These are phyloP conservation scores for Pseudopipra pipra DNA, from an alignment of 2,113 vertebrate species.

Conservation along the genomic window DNA sequence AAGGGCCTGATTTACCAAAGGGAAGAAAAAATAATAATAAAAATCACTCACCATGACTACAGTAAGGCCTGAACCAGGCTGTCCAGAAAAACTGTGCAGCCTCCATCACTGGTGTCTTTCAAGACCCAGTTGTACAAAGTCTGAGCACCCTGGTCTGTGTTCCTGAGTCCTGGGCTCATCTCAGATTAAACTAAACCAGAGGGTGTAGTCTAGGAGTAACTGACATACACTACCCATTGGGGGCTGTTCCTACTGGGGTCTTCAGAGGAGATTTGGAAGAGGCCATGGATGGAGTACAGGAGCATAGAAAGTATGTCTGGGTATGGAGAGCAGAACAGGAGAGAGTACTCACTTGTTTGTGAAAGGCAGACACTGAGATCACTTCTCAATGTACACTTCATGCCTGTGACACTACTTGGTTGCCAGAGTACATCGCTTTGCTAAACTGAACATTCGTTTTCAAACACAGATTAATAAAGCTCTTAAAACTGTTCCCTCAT, in stretches of 20 bases:
- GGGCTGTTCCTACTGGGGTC: not conserved
- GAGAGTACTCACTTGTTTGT: not conserved
- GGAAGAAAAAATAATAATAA: not conserved
- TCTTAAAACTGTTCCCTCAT: not conserved
- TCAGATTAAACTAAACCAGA: not conserved
- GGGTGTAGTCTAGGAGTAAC: not conserved
- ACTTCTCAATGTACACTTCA: not conserved
- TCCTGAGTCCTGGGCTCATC: not conserved
- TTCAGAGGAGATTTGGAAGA: not conserved
- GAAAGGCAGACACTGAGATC: not conserved
- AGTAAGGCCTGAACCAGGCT: not conserved
- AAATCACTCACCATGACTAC: not conserved
- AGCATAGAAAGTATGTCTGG: not conserved
- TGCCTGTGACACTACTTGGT: not conserved
- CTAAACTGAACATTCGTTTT: constrained; percentile 35
- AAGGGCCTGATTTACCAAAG: not conserved
- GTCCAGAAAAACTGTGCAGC: not conserved
- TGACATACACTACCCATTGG: not conserved
- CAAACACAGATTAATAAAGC: not conserved
- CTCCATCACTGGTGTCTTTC: not conserved
- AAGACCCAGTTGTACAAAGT: not conserved
- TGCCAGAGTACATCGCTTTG: not conserved
- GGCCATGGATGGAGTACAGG: no score
- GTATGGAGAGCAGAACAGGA: not conserved
- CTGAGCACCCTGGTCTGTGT: not conserved